phyloP scores from a whole-genome alignment of 2,113 vertebrate genomes.

The Stomatorhinus ivindoensis region DNA sequence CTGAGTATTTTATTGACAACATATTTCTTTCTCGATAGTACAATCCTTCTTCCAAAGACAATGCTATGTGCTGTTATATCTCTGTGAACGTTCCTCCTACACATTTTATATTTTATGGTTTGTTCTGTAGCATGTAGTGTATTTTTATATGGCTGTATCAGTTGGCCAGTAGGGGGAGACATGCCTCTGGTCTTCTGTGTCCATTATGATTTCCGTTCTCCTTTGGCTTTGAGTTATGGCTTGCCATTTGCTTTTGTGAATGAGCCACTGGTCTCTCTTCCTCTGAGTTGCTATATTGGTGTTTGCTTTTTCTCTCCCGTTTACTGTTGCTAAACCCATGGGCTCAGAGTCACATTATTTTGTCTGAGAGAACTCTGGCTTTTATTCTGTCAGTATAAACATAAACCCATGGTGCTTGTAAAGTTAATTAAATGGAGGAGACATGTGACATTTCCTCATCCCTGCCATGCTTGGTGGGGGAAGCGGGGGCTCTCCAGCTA shows the following conservation, averaged over 20 bases:
- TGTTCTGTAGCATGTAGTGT: background rate
- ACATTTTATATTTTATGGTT: background rate
- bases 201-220: background rate
- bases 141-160: background rate
- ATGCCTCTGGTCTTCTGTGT: background rate
- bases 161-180: conserved; percentile 13
- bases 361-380: background rate
- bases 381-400: background rate
- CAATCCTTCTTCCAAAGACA: background rate
- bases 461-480: background rate
- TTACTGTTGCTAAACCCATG: background rate
- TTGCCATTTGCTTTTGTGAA: background rate
- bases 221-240: background rate
- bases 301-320: background rate
- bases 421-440: background rate
- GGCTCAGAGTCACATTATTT: background rate
- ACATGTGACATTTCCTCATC: background rate
- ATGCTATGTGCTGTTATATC: background rate
- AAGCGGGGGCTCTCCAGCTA: background rate
- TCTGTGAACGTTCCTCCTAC: background rate
- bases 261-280: background rate
- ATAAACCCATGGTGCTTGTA: background rate
- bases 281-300: background rate
- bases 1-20: background rate
- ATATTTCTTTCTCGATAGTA: background rate